Conservation (phyloP, 92 coral and sea anemone species). For the Epizoanthus stellaris region DNA sequence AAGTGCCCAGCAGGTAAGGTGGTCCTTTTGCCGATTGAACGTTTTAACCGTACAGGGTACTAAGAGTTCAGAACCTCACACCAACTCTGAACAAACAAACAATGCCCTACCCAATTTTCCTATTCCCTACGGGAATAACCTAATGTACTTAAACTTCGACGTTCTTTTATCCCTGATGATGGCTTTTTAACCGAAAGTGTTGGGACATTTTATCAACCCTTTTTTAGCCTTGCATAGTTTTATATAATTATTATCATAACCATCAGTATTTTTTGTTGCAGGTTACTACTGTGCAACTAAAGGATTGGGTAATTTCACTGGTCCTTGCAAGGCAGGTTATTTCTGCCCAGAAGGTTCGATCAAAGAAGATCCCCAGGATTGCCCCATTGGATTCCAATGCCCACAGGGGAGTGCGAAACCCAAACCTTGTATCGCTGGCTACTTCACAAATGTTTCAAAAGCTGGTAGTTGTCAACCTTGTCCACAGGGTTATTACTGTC, state of each 20-base stretch:
- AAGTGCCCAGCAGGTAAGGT: slow-evolving; percentile 84
- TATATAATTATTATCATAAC: not conserved
- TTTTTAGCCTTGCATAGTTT: not conserved
- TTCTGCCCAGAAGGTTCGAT: slow-evolving; percentile 88
- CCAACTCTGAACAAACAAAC: too few relatives aligned
- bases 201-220: too few relatives aligned
- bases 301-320: slow-evolving; percentile 73
- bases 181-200: too few relatives aligned
- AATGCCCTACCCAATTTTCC: too few relatives aligned
- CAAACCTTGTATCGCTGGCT: slow-evolving; percentile 92
- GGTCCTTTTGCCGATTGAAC: not conserved
- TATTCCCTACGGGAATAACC: too few relatives aligned
- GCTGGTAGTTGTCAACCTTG: slow-evolving; percentile 74
- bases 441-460: slow-evolving; percentile 81
- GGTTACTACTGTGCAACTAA: slow-evolving; percentile 85
- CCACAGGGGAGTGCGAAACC: slow-evolving; percentile 88
- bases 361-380: slow-evolving; percentile 65
- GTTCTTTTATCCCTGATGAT: too few relatives aligned
- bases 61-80: too few relatives aligned
- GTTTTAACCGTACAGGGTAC: not conserved
- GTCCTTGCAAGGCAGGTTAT: slow-evolving; percentile 88
- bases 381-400: slow-evolving; percentile 93
- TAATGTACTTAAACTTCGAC: too few relatives aligned
- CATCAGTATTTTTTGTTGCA: slow-evolving; percentile 30
- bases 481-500: slow-evolving; percentile 82